phyloP scores from a whole-genome alignment of 2,113 vertebrate species.

The Calypte anna region DNA sequence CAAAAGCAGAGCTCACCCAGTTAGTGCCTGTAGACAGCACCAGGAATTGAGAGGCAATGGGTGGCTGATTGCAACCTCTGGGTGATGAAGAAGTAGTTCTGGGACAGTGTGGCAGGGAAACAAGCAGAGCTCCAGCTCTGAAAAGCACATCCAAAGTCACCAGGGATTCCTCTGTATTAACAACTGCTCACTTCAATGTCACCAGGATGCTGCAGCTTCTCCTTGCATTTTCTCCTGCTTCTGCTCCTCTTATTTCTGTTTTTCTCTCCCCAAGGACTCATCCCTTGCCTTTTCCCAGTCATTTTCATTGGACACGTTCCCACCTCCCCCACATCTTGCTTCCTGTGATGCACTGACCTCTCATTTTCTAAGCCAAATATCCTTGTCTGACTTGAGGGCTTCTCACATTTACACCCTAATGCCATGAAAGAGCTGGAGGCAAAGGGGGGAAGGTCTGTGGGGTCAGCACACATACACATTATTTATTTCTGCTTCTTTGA shows the following conservation, averaged over 20 bases:
- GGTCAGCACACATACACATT: neutral
- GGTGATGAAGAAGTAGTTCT: neutral
- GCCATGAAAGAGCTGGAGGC: neutral
- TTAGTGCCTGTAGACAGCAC: neutral
- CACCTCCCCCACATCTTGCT: neutral
- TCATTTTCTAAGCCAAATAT: neutral
- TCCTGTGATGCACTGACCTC: neutral
- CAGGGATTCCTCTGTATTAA: neutral
- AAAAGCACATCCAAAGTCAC: neutral
- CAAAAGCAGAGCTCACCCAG: neutral
- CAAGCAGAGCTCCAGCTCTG: neutral
- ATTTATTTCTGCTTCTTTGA: neutral
- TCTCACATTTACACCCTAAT: slow-evolving; percentile 8
- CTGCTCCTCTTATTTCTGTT: neutral
- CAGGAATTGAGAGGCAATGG: neutral
- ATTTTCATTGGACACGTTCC: neutral
- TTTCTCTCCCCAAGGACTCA: neutral
- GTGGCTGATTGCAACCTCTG: neutral
- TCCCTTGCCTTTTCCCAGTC: neutral
- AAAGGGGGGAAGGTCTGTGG: neutral
- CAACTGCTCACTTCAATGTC: neutral
- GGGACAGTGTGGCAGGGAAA: neutral
- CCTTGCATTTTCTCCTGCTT: neutral
- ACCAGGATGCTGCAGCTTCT: neutral
- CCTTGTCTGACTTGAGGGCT: slow-evolving; percentile 1